Evolutionary conservation across 2,113 vertebrate species (phyloP), one percentile per base, ranked within the genome.

Genomic region (Tretioscincus oriximinensis): DNA sequence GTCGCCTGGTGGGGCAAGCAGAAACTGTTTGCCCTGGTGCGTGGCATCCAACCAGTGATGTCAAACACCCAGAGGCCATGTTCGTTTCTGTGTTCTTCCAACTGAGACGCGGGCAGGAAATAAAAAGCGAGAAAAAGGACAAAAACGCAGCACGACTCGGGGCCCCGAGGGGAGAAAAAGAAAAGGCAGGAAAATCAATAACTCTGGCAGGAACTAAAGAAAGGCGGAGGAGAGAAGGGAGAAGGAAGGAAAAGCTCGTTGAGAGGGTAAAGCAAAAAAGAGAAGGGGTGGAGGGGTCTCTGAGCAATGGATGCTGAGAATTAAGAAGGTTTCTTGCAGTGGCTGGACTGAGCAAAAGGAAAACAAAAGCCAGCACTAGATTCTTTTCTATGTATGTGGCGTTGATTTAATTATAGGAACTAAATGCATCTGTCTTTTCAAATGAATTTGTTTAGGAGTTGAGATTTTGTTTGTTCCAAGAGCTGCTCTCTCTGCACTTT

Each of bases 41-140:
- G 70, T 79, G 65, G 72, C 78, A 26, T 69, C 54, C 73, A 75
- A 21, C 65, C 54, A 26, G 73, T 31, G 1, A 58, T 75, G 65
- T 80, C 83, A 29, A 66, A 31, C 78, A 76, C 67, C 60, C 68
- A 9, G 68, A 61, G 73, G 78, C 67, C 31, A 3, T 84, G 78
- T 77, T 76, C 29, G 26, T 60, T 76, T 84, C 73, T 70, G 61
- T 65, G 77, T 84, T 76, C 78, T 76, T 65, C 88, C 87, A 86
- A 87, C 76, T 87, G 88, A 90, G 89, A 91, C 88, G 74, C 87
- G 88, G 86, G 64, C 9, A 84, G 85, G 87, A 81, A 71, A 75
- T 80, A 47, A 74, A 77, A 82, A 87, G 80, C 76, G 45, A 21
- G 73, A 87, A 75, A 78, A 82, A 72, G 63, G 54, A 78, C 70